Evolutionary conservation across 2,113 vertebrate genomes (phyloP).

Genomic region (Hylia prasina): DNA sequence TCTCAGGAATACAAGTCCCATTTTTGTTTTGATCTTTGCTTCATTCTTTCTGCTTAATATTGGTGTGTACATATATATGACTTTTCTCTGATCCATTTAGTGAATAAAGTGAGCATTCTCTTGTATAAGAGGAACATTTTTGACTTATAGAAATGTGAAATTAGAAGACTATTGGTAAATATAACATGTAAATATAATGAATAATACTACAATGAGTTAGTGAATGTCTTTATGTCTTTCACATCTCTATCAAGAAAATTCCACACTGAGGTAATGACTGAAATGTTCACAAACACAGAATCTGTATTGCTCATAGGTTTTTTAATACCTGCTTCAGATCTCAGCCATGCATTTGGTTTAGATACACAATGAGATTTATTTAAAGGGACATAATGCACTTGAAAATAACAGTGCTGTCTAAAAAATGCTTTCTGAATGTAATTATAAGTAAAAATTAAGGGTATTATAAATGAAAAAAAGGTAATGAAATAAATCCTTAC

Average conservation of each 20-base stretch:
- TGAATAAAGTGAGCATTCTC: not conserved
- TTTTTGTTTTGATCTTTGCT: not conserved
- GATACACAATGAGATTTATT: not conserved
- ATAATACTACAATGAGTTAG: not conserved
- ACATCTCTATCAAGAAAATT: slow-evolving; percentile 2
- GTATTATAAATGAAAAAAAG: not conserved
- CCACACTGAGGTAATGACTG: not conserved
- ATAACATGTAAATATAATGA: not conserved
- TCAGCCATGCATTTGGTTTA: not conserved
- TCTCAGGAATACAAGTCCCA: not conserved
- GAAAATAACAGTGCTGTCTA: not conserved
- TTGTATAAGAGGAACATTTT: not conserved
- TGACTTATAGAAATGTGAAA: slow-evolving; percentile 24
- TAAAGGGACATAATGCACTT: not conserved
- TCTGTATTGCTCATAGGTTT: not conserved
- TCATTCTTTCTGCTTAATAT: not conserved
- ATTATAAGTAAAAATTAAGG: not conserved
- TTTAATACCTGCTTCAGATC: not conserved
- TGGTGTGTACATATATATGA: not conserved
- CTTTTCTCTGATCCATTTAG: not conserved
- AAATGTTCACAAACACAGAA: slow-evolving; percentile 36
- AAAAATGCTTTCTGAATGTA: not conserved
- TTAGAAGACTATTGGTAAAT: slow-evolving; percentile 37
- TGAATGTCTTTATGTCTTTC: not conserved
- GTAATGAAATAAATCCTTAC: not conserved